These are phyloP conservation scores for Pseudois nayaur DNA, from an alignment of 2,113 vertebrate species.

Conservation along the genomic window DNA sequence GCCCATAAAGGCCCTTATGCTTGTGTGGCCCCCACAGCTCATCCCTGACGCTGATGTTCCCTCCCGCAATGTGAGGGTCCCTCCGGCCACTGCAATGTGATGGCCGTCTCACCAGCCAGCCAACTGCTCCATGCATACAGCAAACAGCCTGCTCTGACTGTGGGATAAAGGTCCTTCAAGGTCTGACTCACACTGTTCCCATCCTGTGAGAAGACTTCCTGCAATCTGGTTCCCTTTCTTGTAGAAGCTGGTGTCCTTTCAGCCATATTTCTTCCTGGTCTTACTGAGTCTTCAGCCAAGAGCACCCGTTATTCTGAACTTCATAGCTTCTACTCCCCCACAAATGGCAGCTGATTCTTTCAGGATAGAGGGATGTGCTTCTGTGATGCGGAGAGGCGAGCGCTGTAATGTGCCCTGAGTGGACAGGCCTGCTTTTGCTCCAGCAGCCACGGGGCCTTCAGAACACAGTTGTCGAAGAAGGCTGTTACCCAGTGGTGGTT, in stretches of 20 bases:
- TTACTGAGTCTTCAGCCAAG: not conserved
- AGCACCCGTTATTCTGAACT: not conserved
- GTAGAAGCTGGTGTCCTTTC: not conserved
- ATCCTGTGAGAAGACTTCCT: slow-evolving; percentile 11
- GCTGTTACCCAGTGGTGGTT: not conserved
- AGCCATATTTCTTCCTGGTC: not conserved
- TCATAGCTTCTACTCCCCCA: not conserved
- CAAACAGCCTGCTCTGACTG: not conserved
- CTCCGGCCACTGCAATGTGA: not conserved
- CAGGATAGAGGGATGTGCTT: not conserved
- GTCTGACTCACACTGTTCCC: not conserved
- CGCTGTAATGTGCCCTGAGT: not conserved
- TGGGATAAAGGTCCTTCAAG: not conserved
- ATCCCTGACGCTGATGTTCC: not conserved
- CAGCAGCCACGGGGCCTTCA: not conserved
- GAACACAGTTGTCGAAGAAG: not conserved
- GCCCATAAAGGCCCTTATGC: not conserved
- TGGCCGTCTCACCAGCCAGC: not conserved
- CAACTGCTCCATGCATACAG: not conserved
- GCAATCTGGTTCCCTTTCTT: slow-evolving; percentile 6
- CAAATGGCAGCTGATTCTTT: not conserved
- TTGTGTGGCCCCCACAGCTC: not conserved
- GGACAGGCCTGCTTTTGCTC: not conserved
- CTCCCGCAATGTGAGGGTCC: not conserved
- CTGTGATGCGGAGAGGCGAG: not conserved